These are phyloP conservation scores for Salminus brasiliensis DNA, from an alignment of 2,113 vertebrate species.

Conservation along the genomic window DNA sequence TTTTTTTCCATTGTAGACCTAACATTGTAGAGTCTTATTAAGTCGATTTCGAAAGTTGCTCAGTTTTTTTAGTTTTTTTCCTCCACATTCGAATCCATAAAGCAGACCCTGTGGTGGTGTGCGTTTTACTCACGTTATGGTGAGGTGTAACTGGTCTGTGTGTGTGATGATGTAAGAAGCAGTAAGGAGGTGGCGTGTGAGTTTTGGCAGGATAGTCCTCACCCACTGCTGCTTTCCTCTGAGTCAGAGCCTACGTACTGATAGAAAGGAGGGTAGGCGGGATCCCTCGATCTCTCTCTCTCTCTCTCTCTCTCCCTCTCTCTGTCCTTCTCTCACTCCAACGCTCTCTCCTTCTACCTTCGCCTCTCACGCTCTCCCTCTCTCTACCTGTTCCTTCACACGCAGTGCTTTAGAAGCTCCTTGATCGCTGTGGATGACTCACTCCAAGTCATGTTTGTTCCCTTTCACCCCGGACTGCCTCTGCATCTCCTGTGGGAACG, in stretches of 20 bases:
- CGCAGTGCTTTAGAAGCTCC: constrained; percentile 29
- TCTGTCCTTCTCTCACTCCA: constrained; percentile 20
- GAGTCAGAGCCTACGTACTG: constrained; percentile 44
- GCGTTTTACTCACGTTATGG: constrained; percentile 21
- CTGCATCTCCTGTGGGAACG: constrained; percentile 44
- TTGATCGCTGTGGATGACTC: constrained; percentile 42
- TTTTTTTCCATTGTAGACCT: too few species aligned
- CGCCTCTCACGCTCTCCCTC: constrained; percentile 3
- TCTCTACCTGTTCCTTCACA: constrained; percentile 53
- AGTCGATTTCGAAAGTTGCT: background rate
- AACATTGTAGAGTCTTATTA: too few species aligned
- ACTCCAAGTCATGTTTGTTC: constrained; percentile 41
- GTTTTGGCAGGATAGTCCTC: constrained; percentile 57
- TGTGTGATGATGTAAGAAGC: constrained; percentile 48
- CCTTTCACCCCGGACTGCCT: constrained; percentile 47
- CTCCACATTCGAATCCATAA: constrained; percentile 17
- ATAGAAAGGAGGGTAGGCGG: constrained; percentile 49
- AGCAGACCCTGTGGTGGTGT: background rate
- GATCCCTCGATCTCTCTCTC: constrained; percentile 48
- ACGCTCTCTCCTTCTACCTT: constrained; percentile 17
- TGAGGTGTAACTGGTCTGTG: constrained; percentile 22
- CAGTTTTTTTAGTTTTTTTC: background rate
- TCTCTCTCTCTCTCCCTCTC: background rate
- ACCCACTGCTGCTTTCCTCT: constrained; percentile 51
- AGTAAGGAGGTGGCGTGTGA: constrained; percentile 48